phyloP scores from a whole-genome alignment of 2,888 invertebrate species.

The Odiellus spinosus region DNA sequence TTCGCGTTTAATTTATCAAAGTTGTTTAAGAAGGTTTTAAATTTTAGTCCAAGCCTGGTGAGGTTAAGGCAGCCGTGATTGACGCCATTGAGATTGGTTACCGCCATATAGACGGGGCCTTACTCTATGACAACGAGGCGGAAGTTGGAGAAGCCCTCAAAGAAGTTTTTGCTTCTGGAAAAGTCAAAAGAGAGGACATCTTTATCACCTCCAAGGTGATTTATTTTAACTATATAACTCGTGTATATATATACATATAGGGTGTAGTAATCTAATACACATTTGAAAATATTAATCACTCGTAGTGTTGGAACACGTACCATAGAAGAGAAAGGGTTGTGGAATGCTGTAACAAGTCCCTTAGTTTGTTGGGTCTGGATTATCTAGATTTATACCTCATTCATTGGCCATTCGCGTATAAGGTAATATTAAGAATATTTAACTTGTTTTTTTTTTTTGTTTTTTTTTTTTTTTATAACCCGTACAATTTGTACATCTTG shows the following conservation, averaged over 20 bases:
- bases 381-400: conserved; percentile 78
- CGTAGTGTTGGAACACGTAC: conserved; percentile 70
- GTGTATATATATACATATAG: too few species aligned
- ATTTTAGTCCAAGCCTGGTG: conserved; percentile 43
- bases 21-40: too few species aligned
- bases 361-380: conserved; percentile 53
- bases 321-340: conserved; percentile 62
- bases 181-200: conserved; percentile 27
- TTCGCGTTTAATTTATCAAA: too few species aligned
- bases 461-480: too few species aligned
- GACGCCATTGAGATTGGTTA: conserved; percentile 28
- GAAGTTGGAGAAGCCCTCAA: conserved; percentile 28
- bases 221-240: not conserved
- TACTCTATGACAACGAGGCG: conserved; percentile 27
- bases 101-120: conserved; percentile 29
- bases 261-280: not conserved
- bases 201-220: conserved; percentile 30
- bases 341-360: conserved; percentile 45
- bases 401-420: conserved; percentile 78
- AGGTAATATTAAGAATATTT: too few species aligned
- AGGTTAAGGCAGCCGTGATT: conserved; percentile 26
- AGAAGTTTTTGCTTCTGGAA: conserved; percentile 24
- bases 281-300: not conserved
- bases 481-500: too few species aligned
- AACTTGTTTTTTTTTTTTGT: too few species aligned